Percentiles rank a stretch among this genome's conserved stretches.
phyloP scores from a whole-genome alignment of 1,140 invertebrate species.

The Papilio machaon region DNA sequence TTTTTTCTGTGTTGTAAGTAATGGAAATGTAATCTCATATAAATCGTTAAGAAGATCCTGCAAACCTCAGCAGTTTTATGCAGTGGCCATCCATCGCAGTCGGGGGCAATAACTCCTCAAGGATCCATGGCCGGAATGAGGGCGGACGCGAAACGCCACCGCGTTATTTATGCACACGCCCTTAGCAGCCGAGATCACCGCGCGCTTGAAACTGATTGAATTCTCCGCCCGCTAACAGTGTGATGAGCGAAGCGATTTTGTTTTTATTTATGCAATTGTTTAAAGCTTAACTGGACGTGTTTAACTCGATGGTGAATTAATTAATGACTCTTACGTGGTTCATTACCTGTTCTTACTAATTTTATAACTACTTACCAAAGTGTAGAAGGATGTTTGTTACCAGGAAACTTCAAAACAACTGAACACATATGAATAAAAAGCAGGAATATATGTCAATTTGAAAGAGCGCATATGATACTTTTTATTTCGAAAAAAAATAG shows the following conservation, averaged over 20 bases:
- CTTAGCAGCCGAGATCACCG: slow-evolving; percentile 59
- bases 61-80: slow-evolving; percentile 13
- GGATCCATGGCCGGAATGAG: slow-evolving; percentile 55
- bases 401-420: no score
- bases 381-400: no score
- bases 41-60: slow-evolving; percentile 14
- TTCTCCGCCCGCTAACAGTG: slow-evolving; percentile 42
- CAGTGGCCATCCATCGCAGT: slow-evolving; percentile 50
- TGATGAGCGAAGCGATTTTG: slow-evolving; percentile 46
- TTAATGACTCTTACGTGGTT: not conserved
- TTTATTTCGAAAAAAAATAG: no score
- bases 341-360: not conserved
- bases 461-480: no score
- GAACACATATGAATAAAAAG: no score
- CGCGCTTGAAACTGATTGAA: slow-evolving; percentile 72
- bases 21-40: slow-evolving; percentile 1
- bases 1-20: not conserved
- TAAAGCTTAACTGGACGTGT: not conserved
- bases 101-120: slow-evolving; percentile 57
- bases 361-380: no score
- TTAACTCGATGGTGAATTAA: not conserved
- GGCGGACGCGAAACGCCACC: slow-evolving; percentile 53
- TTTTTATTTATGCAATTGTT: not conserved
- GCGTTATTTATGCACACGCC: slow-evolving; percentile 74
- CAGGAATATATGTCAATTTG: no score